Evolutionary conservation across 2,113 vertebrate genomes (phyloP).

Genomic region (Mirza zaza): DNA sequence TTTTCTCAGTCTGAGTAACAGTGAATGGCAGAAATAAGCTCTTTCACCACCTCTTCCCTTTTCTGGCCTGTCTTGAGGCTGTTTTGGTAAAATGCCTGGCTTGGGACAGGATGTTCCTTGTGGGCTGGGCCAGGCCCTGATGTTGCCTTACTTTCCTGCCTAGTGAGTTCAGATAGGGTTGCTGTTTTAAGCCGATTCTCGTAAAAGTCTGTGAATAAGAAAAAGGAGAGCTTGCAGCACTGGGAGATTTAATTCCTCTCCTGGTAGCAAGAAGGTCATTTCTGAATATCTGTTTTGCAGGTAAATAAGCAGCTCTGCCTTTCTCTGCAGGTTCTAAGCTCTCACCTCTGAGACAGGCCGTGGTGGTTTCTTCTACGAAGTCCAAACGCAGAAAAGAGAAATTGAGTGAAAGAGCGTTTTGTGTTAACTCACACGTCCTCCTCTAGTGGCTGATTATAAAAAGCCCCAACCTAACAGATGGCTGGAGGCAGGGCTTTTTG

Average conservation of each 20-base stretch:
- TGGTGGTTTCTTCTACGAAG: neutral
- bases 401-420: neutral
- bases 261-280: neutral
- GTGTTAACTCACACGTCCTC: neutral
- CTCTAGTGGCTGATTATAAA: neutral
- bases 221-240: neutral
- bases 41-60: neutral
- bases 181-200: neutral
- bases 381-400: neutral
- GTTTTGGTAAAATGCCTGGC: neutral
- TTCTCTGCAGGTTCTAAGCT: neutral
- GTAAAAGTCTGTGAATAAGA: neutral
- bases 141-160: neutral
- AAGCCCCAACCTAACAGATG: neutral
- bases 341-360: neutral
- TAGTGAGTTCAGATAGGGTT: neutral
- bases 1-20: neutral
- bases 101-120: neutral
- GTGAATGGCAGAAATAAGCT: neutral
- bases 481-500: neutral
- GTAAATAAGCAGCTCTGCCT: rapidly evolving
- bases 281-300: neutral
- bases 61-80: neutral
- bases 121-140: neutral
- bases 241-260: neutral